phyloP scores from a whole-genome alignment of 2,888 invertebrate genomes.

The Synanthedon tipuliformis region DNA sequence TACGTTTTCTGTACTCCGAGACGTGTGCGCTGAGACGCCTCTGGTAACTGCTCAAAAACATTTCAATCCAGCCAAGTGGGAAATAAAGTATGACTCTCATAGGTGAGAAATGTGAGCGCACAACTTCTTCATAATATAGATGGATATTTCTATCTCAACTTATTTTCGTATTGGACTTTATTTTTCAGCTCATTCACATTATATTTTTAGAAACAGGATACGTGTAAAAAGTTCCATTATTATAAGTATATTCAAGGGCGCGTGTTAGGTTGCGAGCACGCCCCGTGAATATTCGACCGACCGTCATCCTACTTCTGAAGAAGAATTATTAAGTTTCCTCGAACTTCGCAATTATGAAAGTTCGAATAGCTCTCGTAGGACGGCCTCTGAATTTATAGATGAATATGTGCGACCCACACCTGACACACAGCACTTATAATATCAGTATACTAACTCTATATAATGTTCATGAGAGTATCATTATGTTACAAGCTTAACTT shows the following conservation, averaged over 20 bases:
- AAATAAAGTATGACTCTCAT: conserved; percentile 52
- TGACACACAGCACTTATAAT: conserved; percentile 7
- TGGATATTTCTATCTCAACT: neutral
- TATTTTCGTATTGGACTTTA: neutral
- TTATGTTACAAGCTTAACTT: no score
- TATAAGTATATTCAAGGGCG: conserved; percentile 5
- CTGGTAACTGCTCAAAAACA: conserved; percentile 50
- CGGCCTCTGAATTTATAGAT: conserved; percentile 68
- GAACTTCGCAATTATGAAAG: conserved; percentile 71
- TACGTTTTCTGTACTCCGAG: conserved; percentile 46
- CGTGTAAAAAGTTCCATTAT: neutral
- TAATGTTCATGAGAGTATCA: no score
- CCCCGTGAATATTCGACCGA: conserved; percentile 64
- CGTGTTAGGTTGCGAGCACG: conserved; percentile 47
- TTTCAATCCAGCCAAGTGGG: conserved; percentile 56
- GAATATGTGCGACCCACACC: conserved; percentile 45
- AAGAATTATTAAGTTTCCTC: conserved; percentile 69
- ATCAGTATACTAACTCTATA: neutral
- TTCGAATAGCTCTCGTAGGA: conserved; percentile 68
- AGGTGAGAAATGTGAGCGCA: conserved; percentile 32
- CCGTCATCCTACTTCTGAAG: conserved; percentile 67
- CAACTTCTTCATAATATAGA: conserved; percentile 26
- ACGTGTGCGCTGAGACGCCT: conserved; percentile 35
- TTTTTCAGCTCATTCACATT: neutral
- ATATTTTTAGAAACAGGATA: neutral